Base-by-base conservation (phyloP, 2,888 invertebrate genomes). In the Meta bourneti region DNA sequence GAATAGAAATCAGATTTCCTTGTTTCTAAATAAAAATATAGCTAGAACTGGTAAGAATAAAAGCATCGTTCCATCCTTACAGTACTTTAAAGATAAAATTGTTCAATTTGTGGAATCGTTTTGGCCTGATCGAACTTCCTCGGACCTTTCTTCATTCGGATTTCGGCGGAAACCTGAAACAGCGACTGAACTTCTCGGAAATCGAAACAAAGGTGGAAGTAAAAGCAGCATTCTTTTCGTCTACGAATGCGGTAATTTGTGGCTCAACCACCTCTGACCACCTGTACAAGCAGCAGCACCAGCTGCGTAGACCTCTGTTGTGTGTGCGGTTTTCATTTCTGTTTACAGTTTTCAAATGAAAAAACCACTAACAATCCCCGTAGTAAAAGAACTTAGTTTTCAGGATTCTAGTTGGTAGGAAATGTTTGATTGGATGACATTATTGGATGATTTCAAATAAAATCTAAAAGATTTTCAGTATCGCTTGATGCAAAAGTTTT, bases 221-320 rank as follows among this genome's bases (percentile, higher is more conserved):
- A 34, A 34, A 34, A 34, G 34, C 34, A 11, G 71, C 80, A 80
- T 80, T 84, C 84, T 79, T 70, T 54, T 75, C 90, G 90, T 85
- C 85, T 90, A 85, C 80, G 82, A 49, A 82, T 77, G 83, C 48
- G 78, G 82, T 82, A 79, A 87, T 83, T 83, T 87, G 71, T 49
- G 54, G 61, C 70, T 34, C 49, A 78, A 54, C 69, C 83, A 78
- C 52, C 52, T 70, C 83, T 78, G 34, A 52, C 70, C 90, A 91
- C 79, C 80, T 86, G 85, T 49, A 61, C 34, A 78, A 16, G 49
- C 78, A 77, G 34, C 16, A 69, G 61, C 61, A 9, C 71, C 90
- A 91, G 80, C 80, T 11, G 61, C 78, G 77, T 13, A 16, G 61
- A n/a, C 11, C n/a, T 71, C 51, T n/a, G 6, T 51, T 51, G 70